Evolutionary conservation across 2,113 vertebrate species (phyloP).

Genomic region (Dicaeum eximium): DNA sequence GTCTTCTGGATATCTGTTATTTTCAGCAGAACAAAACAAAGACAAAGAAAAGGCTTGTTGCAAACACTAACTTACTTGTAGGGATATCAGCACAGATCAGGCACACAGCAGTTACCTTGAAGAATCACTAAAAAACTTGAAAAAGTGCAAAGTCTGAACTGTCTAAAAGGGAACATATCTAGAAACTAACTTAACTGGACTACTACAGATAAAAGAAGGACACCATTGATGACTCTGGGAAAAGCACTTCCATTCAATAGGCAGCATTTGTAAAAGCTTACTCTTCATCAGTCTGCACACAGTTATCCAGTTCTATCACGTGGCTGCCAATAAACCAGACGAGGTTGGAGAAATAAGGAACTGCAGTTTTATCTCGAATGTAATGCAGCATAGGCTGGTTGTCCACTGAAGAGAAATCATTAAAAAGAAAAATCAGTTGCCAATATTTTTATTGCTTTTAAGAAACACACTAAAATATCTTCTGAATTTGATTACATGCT

Average conservation of each 20-base stretch:
- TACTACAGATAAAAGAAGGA: neutral
- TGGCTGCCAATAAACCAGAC: conserved; percentile 99
- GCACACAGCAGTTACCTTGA: neutral
- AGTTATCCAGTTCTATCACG: conserved; percentile 96
- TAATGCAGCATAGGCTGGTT: conserved; percentile 99
- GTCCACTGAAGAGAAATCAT: conserved; percentile 81
- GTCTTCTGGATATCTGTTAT: neutral
- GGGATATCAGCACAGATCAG: neutral
- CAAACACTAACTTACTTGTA: neutral
- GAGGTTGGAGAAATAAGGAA: conserved; percentile 97
- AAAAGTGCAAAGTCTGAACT: neutral
- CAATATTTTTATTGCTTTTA: neutral
- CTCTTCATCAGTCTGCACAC: conserved; percentile 98
- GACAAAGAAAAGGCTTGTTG: neutral
- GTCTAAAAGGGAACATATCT: neutral
- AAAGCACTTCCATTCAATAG: neutral
- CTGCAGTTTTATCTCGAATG: conserved; percentile 96
- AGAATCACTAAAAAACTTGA: neutral
- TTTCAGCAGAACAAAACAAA: neutral
- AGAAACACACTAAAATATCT: neutral
- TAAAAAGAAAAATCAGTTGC: conserved; percentile 31
- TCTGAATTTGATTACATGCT: conserved; percentile 19
- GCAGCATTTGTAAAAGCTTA: conserved; percentile 69
- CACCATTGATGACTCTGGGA: neutral
- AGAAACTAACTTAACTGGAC: neutral